Evolutionary conservation across 2,888 invertebrate species (phyloP), one percentile per base, ranked within the genome.

Genomic region (Plebejus melissa): DNA sequence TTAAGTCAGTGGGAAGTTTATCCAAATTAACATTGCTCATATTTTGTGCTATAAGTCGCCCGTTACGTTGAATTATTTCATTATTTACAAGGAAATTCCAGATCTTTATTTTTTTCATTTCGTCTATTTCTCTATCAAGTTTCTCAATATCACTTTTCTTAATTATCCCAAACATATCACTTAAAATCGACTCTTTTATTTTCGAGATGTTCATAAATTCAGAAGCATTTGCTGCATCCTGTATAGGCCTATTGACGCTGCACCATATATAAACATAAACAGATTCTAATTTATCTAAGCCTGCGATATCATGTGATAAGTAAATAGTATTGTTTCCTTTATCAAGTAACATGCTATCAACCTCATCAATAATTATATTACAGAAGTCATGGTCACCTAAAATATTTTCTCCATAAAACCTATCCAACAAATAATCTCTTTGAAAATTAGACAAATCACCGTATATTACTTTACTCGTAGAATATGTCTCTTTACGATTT

Each of bases 311-410:
- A 60, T 75, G 75, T 41, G 75, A 75, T 60, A 75, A 75, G 36
- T 75, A 75, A 75, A 72, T 58, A 58, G 58, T 75, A 71, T 75
- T 75, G 60, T 75, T 75, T n/a, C 75, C 75, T 72, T 75, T 75
- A 60, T 75, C 75, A 60, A 75, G 57, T 41, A 75, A 58, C 75
- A 75, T 75, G 22, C 75, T 75, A 46, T 75, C 75, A 6, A 75
- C 75, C 71, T 75, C 75, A 46, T 75, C 75, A 9, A 75, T 71
- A 41, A 75, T 58, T 46, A 75, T 72, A 72, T 75, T 75, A 41
- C 32, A 60, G 4, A 75, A 75, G 54, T 70, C 71, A 9, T 71
- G 71, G 28, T 75, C 75, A 41, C 75, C 75, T 60, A 75, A 75
- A 75, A 75, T 75, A 11, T 75, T 75, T 72, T 71, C 54, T 32